Conservation (phyloP, 2,888 invertebrate species). For the Bellardia pandia region DNA sequence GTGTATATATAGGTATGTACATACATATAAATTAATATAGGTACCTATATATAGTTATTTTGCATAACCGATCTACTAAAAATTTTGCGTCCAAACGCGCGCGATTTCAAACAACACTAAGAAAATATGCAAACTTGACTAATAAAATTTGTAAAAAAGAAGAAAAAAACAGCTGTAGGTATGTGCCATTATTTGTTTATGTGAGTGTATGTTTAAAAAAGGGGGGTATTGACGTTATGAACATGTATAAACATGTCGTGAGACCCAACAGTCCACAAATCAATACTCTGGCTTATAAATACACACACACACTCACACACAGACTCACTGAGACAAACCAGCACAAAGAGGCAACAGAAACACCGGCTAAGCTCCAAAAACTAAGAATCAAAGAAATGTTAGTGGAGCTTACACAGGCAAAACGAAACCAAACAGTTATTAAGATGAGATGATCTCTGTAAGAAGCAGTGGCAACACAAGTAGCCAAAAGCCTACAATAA, state of each 20-base stretch:
- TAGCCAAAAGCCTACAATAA: conserved; percentile 47
- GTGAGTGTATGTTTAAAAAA: conserved; percentile 7
- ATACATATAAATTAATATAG: neutral
- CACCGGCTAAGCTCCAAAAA: conserved; percentile 64
- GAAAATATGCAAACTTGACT: conserved; percentile 72
- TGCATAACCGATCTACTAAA: conserved; percentile 70
- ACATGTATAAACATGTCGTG: conserved; percentile 40
- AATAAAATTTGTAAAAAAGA: conserved; percentile 55
- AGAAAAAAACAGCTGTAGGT: conserved; percentile 57
- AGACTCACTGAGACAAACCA: neutral
- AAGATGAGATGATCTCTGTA: conserved; percentile 68
- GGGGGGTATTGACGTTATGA: conserved; percentile 20
- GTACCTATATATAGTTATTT: conserved; percentile 33
- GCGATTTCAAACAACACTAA: conserved; percentile 75
- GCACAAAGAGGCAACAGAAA: neutral
- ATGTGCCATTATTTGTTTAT: conserved; percentile 54
- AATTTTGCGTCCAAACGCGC: conserved; percentile 75
- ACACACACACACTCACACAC: neutral
- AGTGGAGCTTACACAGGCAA: conserved; percentile 36
- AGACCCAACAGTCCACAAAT: conserved; percentile 18
- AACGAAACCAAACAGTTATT: conserved; percentile 40
- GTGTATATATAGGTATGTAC: neutral
- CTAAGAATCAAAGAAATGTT: conserved; percentile 57
- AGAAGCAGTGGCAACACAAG: conserved; percentile 46
- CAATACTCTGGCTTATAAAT: neutral